phyloP scores from a whole-genome alignment of 2,113 vertebrate species.

The Nestor notabilis region DNA sequence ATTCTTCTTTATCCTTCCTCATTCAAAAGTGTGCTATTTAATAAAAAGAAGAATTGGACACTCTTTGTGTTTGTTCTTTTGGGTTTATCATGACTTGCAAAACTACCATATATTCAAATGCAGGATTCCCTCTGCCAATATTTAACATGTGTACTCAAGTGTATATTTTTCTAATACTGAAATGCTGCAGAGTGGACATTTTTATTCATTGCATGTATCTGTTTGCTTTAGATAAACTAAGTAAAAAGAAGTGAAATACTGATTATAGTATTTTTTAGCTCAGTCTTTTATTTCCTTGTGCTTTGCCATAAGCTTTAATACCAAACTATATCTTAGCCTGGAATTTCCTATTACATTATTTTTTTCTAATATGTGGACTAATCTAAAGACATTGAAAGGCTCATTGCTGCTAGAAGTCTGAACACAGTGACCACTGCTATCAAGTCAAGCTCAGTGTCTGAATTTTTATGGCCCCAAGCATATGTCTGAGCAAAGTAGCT shows the following conservation, averaged over 20 bases:
- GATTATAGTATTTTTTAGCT: conserved; percentile 14
- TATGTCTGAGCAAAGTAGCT: background rate
- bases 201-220: background rate
- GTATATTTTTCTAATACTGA: background rate
- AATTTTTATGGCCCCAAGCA: background rate
- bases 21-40: background rate
- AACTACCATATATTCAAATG: background rate
- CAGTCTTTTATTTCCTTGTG: background rate
- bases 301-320: background rate
- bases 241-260: conserved; percentile 17
- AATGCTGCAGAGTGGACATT: background rate
- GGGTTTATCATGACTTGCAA: background rate
- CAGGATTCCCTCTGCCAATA: background rate
- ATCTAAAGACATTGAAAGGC: background rate
- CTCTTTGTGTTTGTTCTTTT: background rate
- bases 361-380: background rate
- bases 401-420: background rate
- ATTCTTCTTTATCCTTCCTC: background rate
- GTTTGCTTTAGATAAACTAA: conserved; percentile 26
- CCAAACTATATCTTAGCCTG: background rate
- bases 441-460: background rate
- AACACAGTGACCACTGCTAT: background rate
- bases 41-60: background rate
- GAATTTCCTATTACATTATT: background rate
- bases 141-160: background rate